Percentiles rank a stretch among this genome's conserved stretches.
Evolutionary conservation across 2,888 invertebrate genomes (phyloP).

Genomic region (Plebejus anna): DNA sequence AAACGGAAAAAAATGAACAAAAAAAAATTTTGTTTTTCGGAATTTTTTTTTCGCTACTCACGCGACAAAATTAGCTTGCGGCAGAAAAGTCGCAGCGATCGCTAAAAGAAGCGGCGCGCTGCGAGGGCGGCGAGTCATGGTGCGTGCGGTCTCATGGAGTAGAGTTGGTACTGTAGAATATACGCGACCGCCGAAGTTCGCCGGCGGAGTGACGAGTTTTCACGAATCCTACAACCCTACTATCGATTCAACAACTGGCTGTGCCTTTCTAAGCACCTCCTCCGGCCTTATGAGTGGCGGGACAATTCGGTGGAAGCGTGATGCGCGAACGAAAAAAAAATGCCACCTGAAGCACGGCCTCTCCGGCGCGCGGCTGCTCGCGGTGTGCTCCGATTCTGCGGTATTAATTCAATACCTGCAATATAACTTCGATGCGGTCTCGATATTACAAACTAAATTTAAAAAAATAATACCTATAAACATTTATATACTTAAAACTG

Average conservation of each 20-base stretch:
- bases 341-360: background rate
- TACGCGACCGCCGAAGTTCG: conserved; percentile 55
- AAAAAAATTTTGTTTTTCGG: background rate
- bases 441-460: background rate
- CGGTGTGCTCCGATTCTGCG: background rate
- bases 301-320: conserved; percentile 10
- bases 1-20: background rate
- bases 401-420: background rate
- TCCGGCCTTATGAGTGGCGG: conserved; percentile 13
- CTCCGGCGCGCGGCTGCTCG: background rate
- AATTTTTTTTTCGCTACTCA: conserved; percentile 62
- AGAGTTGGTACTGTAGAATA: conserved; percentile 50
- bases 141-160: conserved; percentile 71
- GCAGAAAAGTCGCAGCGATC: conserved; percentile 80
- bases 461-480: background rate
- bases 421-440: background rate
- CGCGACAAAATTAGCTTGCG: conserved; percentile 81
- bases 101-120: conserved; percentile 81
- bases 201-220: conserved; percentile 53
- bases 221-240: conserved; percentile 48
- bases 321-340: background rate
- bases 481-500: background rate
- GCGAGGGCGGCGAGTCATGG: conserved; percentile 79
- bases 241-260: conserved; percentile 49
- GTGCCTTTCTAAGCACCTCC: conserved; percentile 49